Evolutionary conservation across 2,797 vertebrate genomes (phyloP).

Genomic region (Cottoperca gobio): DNA sequence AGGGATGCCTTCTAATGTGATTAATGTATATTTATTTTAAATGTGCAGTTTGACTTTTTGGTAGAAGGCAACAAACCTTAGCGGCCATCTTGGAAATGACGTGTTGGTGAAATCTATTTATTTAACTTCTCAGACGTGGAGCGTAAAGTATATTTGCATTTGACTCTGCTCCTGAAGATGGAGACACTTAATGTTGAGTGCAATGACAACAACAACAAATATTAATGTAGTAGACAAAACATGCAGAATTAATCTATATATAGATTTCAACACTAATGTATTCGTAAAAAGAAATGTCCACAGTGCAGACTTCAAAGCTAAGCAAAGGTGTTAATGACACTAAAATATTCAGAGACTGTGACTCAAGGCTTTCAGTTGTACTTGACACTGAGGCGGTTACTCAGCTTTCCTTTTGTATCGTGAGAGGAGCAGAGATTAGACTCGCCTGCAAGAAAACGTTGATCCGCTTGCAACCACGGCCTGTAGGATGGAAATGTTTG

Average conservation of each 20-base stretch:
- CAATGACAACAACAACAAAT: no score
- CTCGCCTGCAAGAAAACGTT: slow-evolving; percentile 7
- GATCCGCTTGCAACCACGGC: slow-evolving; percentile 28
- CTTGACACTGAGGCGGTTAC: slow-evolving; percentile 9
- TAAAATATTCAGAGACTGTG: slow-evolving; percentile 30
- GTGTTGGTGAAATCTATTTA: no score
- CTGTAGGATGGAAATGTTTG: slow-evolving; percentile 21
- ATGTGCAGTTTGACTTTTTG: no score
- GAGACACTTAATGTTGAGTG: no score
- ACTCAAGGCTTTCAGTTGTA: slow-evolving; percentile 37
- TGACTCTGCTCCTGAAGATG: no score
- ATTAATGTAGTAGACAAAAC: background rate
- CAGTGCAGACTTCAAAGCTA: background rate
- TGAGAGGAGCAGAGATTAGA: slow-evolving; percentile 19
- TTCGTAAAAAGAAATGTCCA: no score
- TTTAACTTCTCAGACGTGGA: no score
- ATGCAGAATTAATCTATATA: background rate
- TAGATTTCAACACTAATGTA: background rate
- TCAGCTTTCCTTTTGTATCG: slow-evolving; percentile 28
- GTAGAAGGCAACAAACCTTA: no score
- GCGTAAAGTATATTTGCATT: no score
- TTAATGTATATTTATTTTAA: no score
- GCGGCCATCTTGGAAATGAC: no score
- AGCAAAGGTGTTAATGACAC: background rate
- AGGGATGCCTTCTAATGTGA: no score